These are phyloP conservation scores for Mionectes olivaceus DNA, from an alignment of 2,797 vertebrate genomes.

Conservation along the genomic window DNA sequence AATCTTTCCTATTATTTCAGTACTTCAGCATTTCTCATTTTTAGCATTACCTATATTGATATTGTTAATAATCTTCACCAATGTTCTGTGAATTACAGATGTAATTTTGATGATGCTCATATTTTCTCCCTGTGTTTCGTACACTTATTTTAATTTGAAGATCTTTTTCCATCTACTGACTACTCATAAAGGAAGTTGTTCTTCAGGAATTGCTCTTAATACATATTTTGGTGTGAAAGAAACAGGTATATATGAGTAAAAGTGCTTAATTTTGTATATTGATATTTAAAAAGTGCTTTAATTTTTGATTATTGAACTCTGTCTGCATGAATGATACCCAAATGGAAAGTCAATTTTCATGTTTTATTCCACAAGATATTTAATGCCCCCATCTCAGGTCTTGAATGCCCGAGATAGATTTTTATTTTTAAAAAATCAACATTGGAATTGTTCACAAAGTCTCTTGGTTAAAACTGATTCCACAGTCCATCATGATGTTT, in stretches of 20 bases:
- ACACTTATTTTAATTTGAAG: not conserved
- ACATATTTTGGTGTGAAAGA: not conserved
- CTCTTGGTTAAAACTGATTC: not conserved
- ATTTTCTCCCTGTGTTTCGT: not conserved
- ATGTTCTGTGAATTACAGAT: not conserved
- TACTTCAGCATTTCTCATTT: not conserved
- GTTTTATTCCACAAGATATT: not conserved
- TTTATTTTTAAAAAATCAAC: not conserved
- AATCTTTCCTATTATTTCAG: not conserved
- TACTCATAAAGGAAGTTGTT: not conserved
- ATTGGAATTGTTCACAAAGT: not conserved
- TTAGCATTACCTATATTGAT: not conserved
- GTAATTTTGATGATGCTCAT: not conserved
- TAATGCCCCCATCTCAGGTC: not conserved
- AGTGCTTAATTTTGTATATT: not conserved
- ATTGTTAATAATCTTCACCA: not conserved
- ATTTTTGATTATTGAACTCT: not conserved
- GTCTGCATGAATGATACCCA: not conserved
- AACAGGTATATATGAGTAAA: not conserved
- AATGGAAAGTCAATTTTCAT: not conserved
- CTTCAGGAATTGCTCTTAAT: not conserved
- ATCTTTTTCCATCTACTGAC: not conserved
- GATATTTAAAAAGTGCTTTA: not conserved
- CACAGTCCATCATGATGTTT: not conserved
- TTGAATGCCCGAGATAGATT: not conserved